A percentile compares a stretch with the other conserved stretches of the same genome.
phyloP scores from a whole-genome alignment of 2,888 invertebrate genomes.

The Habroteleia sp. region DNA sequence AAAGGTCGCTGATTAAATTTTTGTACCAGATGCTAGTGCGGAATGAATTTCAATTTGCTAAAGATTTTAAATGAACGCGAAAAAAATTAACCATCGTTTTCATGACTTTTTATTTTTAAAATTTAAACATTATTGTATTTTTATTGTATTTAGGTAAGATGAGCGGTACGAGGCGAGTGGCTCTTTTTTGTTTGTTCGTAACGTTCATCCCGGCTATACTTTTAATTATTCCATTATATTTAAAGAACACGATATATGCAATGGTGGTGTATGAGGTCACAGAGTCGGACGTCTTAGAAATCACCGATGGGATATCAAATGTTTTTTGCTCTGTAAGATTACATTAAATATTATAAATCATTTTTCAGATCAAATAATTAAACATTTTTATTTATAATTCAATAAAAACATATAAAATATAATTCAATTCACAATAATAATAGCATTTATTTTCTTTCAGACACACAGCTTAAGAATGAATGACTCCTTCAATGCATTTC shows the following conservation, averaged over 20 bases:
- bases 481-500: conserved; percentile 87
- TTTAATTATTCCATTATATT: conserved; percentile 89
- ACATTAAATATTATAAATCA: not conserved
- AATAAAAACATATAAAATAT: no score
- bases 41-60: no score
- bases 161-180: conserved; percentile 90
- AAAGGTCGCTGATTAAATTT: conserved; percentile 1
- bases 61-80: not conserved
- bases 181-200: conserved; percentile 89
- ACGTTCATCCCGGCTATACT: conserved; percentile 88
- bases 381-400: no score
- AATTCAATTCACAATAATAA: no score
- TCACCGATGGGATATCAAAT: conserved; percentile 89
- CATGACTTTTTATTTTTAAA: not conserved
- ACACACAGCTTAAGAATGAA: conserved; percentile 90
- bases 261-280: conserved; percentile 90
- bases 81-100: no score
- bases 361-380: not conserved
- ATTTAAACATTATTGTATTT: no score
- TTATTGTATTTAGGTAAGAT: conserved; percentile 83
- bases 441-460: no score
- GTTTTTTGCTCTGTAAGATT: conserved; percentile 49
- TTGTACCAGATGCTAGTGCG: conserved; percentile 3
- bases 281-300: conserved; percentile 92
- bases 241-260: conserved; percentile 88